These are phyloP conservation scores for Pardosa pseudoannulata DNA, from an alignment of 2,888 invertebrate genomes.

Conservation along the genomic window DNA sequence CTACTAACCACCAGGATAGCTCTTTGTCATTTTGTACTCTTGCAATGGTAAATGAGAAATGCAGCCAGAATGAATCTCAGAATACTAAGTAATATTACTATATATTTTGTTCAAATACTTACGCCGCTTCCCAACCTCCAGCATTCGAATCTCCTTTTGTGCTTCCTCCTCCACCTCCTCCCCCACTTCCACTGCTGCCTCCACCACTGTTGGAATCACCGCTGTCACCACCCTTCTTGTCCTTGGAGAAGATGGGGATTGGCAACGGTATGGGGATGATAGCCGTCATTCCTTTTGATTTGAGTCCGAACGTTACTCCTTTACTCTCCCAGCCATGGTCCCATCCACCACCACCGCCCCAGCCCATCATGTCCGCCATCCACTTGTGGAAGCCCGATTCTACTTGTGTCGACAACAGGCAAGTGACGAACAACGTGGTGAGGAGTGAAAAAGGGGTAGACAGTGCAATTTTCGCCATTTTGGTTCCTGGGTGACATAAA, in stretches of 20 bases:
- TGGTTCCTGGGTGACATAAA: too few species aligned
- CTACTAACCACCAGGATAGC: too few species aligned
- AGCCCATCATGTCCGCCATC: constrained; percentile 56
- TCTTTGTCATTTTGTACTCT: too few species aligned
- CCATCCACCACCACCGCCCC: not conserved
- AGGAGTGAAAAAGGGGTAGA: too few species aligned
- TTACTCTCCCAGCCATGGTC: constrained; percentile 27
- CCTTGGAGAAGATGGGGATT: constrained; percentile 56
- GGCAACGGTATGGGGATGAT: constrained; percentile 62
- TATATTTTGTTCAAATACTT: too few species aligned
- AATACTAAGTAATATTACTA: too few species aligned
- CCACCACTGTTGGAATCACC: not conserved
- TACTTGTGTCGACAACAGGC: not conserved
- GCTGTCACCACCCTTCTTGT: constrained; percentile 38
- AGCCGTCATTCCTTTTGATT: constrained; percentile 65
- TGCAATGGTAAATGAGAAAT: too few species aligned
- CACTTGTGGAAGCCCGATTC: constrained; percentile 51
- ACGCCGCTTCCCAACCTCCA: too few species aligned
- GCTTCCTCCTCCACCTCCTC: not conserved
- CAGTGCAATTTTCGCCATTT: too few species aligned
- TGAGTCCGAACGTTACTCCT: constrained; percentile 50
- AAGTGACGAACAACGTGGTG: not conserved
- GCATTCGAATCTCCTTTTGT: too few species aligned
- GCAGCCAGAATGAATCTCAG: too few species aligned
- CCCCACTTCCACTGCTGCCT: not conserved